phyloP scores from a whole-genome alignment of 2,888 invertebrate species.

The Dynastes maya region DNA sequence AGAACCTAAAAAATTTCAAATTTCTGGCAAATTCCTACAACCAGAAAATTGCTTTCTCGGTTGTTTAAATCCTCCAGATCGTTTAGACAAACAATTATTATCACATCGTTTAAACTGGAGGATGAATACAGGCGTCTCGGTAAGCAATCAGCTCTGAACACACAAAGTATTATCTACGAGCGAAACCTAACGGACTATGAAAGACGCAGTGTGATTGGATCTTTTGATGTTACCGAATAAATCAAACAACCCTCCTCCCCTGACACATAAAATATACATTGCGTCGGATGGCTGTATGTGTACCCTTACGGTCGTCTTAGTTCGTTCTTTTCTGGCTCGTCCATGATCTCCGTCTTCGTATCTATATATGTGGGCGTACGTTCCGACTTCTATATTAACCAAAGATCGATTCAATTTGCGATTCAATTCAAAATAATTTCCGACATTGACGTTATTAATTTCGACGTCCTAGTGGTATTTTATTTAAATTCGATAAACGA shows the following conservation, averaged over 20 bases:
- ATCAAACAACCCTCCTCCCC: slow-evolving; percentile 56
- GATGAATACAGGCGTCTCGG: slow-evolving; percentile 9
- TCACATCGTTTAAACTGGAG: not conserved
- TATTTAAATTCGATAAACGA: not conserved
- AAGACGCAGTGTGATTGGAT: slow-evolving; percentile 59
- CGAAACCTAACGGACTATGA: slow-evolving; percentile 56
- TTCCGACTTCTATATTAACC: slow-evolving; percentile 39
- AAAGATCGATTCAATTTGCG: slow-evolving; percentile 55
- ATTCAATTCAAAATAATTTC: slow-evolving; percentile 50
- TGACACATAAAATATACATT: slow-evolving; percentile 56
- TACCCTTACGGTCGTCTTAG: slow-evolving; percentile 9
- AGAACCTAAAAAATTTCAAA: no score
- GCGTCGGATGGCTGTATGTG: slow-evolving; percentile 22
- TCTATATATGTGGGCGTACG: slow-evolving; percentile 40
- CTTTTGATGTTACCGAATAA: slow-evolving; percentile 60
- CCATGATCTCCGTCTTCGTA: slow-evolving; percentile 17
- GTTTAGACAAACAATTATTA: slow-evolving; percentile 15
- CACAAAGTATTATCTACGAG: slow-evolving; percentile 48
- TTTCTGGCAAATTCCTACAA: no score
- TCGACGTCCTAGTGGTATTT: not conserved
- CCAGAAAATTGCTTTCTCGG: no score
- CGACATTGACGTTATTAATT: not conserved
- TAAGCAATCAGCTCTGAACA: slow-evolving; percentile 47
- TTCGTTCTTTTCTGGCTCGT: slow-evolving; percentile 22
- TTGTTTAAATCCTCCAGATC: not conserved